Evolutionary conservation across 1,140 invertebrate genomes (phyloP), one percentile per base, ranked within the genome.

Genomic region (Micrasema minimum): DNA sequence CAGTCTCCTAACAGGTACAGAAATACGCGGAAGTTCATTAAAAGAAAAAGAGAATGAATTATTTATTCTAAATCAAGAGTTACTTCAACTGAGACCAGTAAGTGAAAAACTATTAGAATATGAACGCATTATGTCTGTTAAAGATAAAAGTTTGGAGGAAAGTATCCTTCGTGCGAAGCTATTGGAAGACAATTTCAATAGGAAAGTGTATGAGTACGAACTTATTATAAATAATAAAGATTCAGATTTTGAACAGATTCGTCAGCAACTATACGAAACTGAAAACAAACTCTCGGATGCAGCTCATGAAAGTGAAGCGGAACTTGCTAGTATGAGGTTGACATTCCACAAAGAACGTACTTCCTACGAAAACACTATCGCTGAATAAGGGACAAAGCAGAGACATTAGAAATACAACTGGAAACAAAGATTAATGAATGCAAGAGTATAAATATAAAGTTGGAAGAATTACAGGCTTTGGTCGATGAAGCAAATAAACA

Each of bases 401-500:
- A 73, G n/a, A 76, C 55, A 62, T 72, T 85, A 23, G 69, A 78
- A 35, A 79, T 82, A 72, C 79, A 78, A 53, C 76, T 85, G 45
- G 81, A 83, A 67, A 71, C 75, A 20, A 86, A 85, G 76, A 84
- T 81, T 65, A 76, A 81, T 61, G 84, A 86, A 79, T 84, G 81
- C 76, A 83, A 80, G 46, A 80, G 78, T 76, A 66, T 86, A 6
- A 83, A 81, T 69, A 80, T 80, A 75, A 80, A 82, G 73, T 81
- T 90, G 11, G 76, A 79, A 5, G 87, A 90, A 70, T 78, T 90
- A 16, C 80, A 85, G 59, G 79, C 78, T 12, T 69, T 84, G 4
- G 78, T 86, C 14, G 83, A 87, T 73, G 87, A 89, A 74, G 85
- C 89, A 73, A 79, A 84, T 5, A 72, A 72, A 1, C 75, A 83